These are phyloP conservation scores for Oedothorax gibbosus DNA, from an alignment of 1,140 invertebrate genomes.

Conservation along the genomic window DNA sequence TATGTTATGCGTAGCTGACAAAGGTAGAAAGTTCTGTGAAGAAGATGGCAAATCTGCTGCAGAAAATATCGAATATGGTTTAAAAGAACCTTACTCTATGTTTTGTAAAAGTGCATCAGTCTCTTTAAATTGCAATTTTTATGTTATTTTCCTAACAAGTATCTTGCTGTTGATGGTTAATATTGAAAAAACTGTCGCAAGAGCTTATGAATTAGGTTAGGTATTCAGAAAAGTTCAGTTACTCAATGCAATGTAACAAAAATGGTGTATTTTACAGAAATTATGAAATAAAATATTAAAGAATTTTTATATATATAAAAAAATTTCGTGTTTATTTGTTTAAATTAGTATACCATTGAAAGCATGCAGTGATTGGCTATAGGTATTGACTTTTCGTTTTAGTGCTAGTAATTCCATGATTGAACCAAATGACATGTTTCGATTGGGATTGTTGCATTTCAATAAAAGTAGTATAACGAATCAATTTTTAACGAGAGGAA, in stretches of 20 bases:
- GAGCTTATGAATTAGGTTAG: background rate
- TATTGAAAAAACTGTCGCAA: background rate
- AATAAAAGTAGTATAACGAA: too few relatives aligned
- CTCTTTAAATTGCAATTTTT: background rate
- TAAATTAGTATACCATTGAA: too few relatives aligned
- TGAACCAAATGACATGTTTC: too few relatives aligned
- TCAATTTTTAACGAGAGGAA: too few relatives aligned
- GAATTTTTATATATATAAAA: too few relatives aligned
- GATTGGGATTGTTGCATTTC: too few relatives aligned
- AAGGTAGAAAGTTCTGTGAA: background rate
- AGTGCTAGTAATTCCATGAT: too few relatives aligned
- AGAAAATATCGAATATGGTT: background rate
- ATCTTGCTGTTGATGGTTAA: background rate
- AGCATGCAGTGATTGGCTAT: too few relatives aligned
- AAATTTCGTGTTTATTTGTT: too few relatives aligned
- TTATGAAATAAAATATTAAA: background rate
- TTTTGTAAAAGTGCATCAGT: background rate
- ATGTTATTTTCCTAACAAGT: background rate
- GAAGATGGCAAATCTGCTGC: background rate
- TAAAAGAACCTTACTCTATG: background rate
- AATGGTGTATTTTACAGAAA: background rate
- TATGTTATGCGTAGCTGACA: constrained; percentile 5
- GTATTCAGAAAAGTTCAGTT: background rate
- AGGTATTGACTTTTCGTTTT: too few relatives aligned
- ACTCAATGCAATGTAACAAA: background rate